These are phyloP conservation scores for Platalea minor DNA, from an alignment of 2,797 vertebrate genomes.

Conservation along the genomic window DNA sequence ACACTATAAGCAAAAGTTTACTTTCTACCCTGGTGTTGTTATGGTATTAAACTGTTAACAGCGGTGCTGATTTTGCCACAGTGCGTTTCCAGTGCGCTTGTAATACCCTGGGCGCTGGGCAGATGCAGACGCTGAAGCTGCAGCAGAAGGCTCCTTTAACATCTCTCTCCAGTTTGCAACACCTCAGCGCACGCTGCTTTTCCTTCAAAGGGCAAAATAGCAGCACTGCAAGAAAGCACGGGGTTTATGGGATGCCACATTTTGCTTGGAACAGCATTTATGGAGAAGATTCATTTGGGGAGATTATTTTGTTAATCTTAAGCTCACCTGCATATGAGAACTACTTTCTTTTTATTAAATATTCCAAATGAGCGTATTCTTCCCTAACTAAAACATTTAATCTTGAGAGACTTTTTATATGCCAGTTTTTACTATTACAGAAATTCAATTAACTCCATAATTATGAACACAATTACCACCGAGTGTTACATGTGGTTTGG, in stretches of 20 bases:
- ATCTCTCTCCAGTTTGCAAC: neutral
- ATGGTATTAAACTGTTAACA: neutral
- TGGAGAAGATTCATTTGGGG: neutral
- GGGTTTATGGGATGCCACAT: neutral
- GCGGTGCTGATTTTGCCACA: neutral
- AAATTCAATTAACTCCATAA: constrained; percentile 57
- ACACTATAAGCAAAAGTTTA: rapidly evolving
- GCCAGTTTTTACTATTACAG: constrained; percentile 8
- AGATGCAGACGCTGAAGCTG: neutral
- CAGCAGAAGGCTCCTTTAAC: neutral
- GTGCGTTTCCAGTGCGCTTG: neutral
- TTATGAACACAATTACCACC: constrained; percentile 47
- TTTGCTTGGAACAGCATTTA: neutral
- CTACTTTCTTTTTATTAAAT: neutral
- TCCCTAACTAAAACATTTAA: constrained; percentile 7
- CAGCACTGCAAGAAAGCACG: neutral
- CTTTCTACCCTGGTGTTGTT: neutral
- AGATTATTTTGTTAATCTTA: neutral
- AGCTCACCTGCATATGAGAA: neutral
- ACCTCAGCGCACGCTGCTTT: rapidly evolving
- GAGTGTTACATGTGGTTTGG: constrained; percentile 23
- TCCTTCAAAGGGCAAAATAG: neutral
- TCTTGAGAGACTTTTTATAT: constrained; percentile 35
- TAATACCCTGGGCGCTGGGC: neutral
- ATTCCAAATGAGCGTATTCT: neutral